Conservation (phyloP, 2,888 invertebrate species). For the Liposcelis brunnea region DNA sequence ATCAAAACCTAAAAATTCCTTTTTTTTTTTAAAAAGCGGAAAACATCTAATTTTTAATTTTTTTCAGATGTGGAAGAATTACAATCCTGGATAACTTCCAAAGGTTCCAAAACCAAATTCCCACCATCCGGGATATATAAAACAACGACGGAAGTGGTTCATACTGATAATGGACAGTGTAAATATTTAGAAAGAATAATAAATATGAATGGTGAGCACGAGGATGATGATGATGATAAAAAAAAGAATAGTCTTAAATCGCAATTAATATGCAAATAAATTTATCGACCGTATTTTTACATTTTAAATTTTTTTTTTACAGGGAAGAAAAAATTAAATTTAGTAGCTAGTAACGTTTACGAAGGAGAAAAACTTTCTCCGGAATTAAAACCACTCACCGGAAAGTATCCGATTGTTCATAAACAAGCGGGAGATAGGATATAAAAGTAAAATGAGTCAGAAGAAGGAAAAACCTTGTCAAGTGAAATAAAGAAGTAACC, state of each 20-base stretch:
- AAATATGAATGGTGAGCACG: slow-evolving; percentile 1
- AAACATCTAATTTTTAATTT: neutral
- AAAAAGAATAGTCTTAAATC: too few relatives aligned
- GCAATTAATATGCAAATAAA: neutral
- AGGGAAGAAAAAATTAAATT: slow-evolving; percentile 14
- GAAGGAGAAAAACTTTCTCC: neutral
- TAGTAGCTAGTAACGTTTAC: slow-evolving; percentile 2
- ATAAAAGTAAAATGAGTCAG: too few relatives aligned
- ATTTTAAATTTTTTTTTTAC: slow-evolving; percentile 2
- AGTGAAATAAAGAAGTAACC: too few relatives aligned
- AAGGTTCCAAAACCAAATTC: neutral
- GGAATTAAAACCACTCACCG: slow-evolving; percentile 2
- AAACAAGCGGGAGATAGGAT: neutral
- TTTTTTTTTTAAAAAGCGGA: too few relatives aligned
- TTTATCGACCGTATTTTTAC: neutral
- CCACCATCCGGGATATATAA: slow-evolving; percentile 2
- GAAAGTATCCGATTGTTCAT: neutral
- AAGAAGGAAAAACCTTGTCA: too few relatives aligned
- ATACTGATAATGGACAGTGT: neutral
- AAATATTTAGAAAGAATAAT: slow-evolving; percentile 6
- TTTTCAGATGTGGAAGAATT: slow-evolving; percentile 4
- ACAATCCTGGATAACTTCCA: neutral
- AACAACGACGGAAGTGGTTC: slow-evolving; percentile 5
- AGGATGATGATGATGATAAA: too few relatives aligned
- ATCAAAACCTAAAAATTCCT: too few relatives aligned